Percentiles rank a stretch among this genome's conserved stretches.
Evolutionary conservation across 1,140 invertebrate species (phyloP).

Genomic region (Eulimnadia texana): DNA sequence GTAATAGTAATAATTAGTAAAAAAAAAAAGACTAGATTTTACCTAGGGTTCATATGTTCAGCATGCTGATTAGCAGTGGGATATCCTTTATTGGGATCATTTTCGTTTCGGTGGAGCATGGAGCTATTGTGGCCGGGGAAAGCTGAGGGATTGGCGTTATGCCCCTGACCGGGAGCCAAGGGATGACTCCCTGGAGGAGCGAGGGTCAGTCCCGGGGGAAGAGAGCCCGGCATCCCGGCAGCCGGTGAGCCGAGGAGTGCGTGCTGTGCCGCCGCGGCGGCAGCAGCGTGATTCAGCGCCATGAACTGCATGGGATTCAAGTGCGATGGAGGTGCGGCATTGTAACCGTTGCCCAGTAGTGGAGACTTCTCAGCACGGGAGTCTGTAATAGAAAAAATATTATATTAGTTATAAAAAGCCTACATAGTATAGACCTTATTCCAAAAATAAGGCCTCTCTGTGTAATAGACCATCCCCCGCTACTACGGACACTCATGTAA

Average conservation of each 20-base stretch:
- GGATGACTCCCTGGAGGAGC: not conserved
- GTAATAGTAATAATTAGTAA: too few species aligned
- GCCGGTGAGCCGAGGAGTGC: slow-evolving; percentile 27
- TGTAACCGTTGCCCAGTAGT: slow-evolving; percentile 81
- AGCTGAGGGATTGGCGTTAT: slow-evolving; percentile 1
- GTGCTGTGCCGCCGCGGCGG: slow-evolving; percentile 58
- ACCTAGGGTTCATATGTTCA: not conserved
- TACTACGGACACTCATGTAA: too few species aligned
- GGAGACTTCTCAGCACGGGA: slow-evolving; percentile 65
- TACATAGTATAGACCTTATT: too few species aligned
- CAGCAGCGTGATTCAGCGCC: slow-evolving; percentile 34
- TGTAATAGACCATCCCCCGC: too few species aligned
- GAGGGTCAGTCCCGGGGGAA: not conserved
- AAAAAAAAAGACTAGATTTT: slow-evolving; percentile 9
- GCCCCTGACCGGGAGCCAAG: not conserved
- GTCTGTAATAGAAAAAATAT: too few species aligned
- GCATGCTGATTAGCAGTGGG: not conserved
- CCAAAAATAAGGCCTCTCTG: too few species aligned
- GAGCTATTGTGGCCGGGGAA: not conserved
- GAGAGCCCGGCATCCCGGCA: slow-evolving; percentile 39
- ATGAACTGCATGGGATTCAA: slow-evolving; percentile 59
- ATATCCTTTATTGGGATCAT: slow-evolving; percentile 10
- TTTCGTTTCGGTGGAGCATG: slow-evolving; percentile 14
- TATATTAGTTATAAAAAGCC: too few species aligned
- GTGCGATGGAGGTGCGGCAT: slow-evolving; percentile 59